phyloP scores from a whole-genome alignment of 2,888 invertebrate genomes.

The Heliconius ethilla region DNA sequence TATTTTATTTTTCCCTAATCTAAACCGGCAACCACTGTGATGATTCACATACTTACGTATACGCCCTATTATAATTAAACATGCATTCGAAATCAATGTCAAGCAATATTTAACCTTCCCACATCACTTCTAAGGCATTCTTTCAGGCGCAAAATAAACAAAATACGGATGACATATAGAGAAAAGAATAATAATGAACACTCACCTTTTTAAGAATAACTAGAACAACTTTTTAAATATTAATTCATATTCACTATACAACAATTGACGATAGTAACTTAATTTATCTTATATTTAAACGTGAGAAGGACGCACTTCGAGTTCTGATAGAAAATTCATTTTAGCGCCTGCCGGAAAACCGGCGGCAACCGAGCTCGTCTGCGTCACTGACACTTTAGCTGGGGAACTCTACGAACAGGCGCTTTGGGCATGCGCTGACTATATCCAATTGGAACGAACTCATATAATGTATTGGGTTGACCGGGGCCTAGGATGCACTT shows the following conservation, averaged over 20 bases:
- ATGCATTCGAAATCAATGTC: neutral
- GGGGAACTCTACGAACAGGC: conserved; percentile 59
- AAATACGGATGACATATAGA: conserved; percentile 13
- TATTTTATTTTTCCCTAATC: neutral
- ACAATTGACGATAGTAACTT: conserved; percentile 70
- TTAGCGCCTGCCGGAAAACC: conserved; percentile 65
- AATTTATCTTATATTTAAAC: conserved; percentile 53
- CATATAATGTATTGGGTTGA: conserved; percentile 53
- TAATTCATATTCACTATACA: conserved; percentile 64
- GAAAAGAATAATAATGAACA: conserved; percentile 44
- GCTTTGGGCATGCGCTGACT: conserved; percentile 67
- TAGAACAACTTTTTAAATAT: conserved; percentile 57
- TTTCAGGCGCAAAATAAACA: conserved; percentile 24
- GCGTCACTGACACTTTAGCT: conserved; percentile 68
- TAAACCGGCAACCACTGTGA: conserved; percentile 24
- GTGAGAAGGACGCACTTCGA: conserved; percentile 49
- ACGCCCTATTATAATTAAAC: conserved; percentile 27
- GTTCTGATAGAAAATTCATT: conserved; percentile 55
- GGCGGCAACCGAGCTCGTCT: conserved; percentile 62
- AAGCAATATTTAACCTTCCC: conserved; percentile 30
- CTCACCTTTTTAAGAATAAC: conserved; percentile 57
- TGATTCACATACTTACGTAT: conserved; percentile 28
- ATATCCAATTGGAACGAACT: conserved; percentile 70
- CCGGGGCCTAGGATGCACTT: conserved; percentile 32
- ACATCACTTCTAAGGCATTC: conserved; percentile 12